These are phyloP conservation scores for Eupithecia tripunctaria DNA, from an alignment of 2,888 invertebrate genomes.

Conservation along the genomic window DNA sequence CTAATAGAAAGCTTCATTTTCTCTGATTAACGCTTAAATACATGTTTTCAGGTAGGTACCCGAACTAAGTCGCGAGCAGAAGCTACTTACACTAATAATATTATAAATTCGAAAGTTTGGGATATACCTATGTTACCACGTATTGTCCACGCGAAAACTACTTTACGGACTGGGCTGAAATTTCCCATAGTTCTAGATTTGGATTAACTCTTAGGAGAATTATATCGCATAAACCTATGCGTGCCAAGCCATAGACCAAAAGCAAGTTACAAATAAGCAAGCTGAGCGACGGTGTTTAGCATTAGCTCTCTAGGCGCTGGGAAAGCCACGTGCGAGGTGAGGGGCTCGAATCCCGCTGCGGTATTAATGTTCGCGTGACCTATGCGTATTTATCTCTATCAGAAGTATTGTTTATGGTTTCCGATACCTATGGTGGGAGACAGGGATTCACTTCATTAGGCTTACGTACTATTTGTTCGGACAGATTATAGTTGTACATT, in stretches of 20 bases:
- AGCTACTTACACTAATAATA: neutral
- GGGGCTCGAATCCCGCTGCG: slow-evolving; percentile 10
- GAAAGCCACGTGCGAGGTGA: neutral
- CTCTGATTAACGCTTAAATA: no score
- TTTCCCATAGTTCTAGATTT: neutral
- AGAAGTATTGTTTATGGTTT: neutral
- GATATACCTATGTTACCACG: neutral
- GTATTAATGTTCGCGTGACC: slow-evolving; percentile 6
- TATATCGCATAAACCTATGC: neutral
- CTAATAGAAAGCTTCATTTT: no score
- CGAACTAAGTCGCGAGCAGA: no score
- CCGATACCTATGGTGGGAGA: neutral
- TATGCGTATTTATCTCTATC: slow-evolving; percentile 2
- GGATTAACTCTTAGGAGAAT: neutral
- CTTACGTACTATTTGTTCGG: neutral
- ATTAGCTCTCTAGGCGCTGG: neutral
- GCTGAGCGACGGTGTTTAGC: neutral
- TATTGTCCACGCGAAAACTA: neutral
- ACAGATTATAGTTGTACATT: no score
- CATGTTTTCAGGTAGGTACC: no score
- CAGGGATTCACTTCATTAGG: neutral
- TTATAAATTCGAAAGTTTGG: no score
- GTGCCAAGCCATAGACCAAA: neutral
- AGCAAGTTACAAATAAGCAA: neutral
- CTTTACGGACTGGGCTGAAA: neutral